Percentiles rank a stretch among this genome's conserved stretches.
Evolutionary conservation across 92 coral and sea anemone species (phyloP).

Genomic region (Metridium senile): DNA sequence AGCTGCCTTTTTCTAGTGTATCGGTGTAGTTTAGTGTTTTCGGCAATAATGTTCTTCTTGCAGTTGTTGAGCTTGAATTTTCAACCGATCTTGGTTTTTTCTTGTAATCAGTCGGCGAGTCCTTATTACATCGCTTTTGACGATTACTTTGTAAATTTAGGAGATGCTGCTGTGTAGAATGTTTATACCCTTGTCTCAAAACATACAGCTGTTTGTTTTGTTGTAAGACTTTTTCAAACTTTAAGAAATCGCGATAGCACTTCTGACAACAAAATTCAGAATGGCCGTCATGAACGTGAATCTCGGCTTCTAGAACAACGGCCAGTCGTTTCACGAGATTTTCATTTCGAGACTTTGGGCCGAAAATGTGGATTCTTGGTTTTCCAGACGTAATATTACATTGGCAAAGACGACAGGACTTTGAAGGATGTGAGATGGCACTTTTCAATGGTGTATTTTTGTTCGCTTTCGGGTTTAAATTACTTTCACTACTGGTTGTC

Average conservation of each 20-base stretch:
- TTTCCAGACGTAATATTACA: conserved; percentile 38
- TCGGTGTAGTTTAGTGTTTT: neutral
- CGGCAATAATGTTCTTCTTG: neutral
- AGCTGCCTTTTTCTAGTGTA: neutral
- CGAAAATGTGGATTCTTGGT: conserved; percentile 39
- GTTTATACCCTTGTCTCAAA: neutral
- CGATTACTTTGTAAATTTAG: neutral
- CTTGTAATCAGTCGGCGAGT: neutral
- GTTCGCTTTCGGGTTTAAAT: neutral
- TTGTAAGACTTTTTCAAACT: neutral
- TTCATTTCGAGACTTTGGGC: conserved; percentile 21
- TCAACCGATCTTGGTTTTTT: neutral
- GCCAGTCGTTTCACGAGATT: neutral
- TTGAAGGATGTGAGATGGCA: conserved; percentile 21
- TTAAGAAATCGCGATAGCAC: conserved; percentile 1
- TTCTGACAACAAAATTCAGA: conserved; percentile 12
- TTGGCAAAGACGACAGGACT: neutral
- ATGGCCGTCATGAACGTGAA: conserved; percentile 1
- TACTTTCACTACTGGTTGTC: neutral
- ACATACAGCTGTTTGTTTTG: neutral
- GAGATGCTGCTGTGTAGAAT: neutral
- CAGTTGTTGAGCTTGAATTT: neutral
- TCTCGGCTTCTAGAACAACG: conserved; percentile 5
- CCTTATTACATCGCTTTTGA: conserved; percentile 2
- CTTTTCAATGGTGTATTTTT: conserved; percentile 12